Percentiles rank a stretch among this genome's conserved stretches.
These are phyloP conservation scores for Elgaria multicarinata DNA, from an alignment of 2,113 vertebrate species.

Conservation along the genomic window DNA sequence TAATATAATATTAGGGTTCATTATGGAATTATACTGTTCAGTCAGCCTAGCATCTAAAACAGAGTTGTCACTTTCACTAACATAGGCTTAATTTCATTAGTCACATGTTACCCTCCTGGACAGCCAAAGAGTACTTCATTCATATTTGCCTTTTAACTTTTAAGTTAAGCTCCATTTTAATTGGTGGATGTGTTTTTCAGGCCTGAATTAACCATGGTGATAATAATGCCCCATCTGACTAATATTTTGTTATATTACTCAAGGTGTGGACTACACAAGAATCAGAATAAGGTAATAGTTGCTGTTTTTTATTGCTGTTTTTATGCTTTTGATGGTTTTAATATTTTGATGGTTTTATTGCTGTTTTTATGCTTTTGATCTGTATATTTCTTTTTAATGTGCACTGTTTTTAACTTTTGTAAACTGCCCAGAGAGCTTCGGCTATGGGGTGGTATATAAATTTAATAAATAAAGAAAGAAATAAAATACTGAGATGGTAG, in stretches of 20 bases:
- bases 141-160: slow-evolving; percentile 6
- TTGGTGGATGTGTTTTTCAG: background rate
- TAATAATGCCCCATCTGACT: background rate
- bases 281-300: background rate
- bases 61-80: slow-evolving; percentile 37
- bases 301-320: too few species aligned
- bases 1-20: slow-evolving; percentile 41
- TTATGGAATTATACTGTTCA: slow-evolving; percentile 48
- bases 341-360: too few species aligned
- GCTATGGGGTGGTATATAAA: too few species aligned
- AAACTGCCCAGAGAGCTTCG: too few species aligned
- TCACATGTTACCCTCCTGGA: background rate
- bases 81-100: slow-evolving; percentile 49
- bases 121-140: slow-evolving; percentile 25
- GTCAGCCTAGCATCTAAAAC: slow-evolving; percentile 47
- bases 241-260: background rate
- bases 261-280: background rate
- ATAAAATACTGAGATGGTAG: background rate
- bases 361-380: too few species aligned
- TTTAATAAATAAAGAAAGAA: too few species aligned
- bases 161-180: slow-evolving; percentile 3
- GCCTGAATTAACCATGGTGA: slow-evolving; percentile 19
- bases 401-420: too few species aligned
- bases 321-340: too few species aligned
- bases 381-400: too few species aligned